Evolutionary conservation across 2,888 invertebrate genomes (phyloP).

Genomic region (Tupiocoris notatus): DNA sequence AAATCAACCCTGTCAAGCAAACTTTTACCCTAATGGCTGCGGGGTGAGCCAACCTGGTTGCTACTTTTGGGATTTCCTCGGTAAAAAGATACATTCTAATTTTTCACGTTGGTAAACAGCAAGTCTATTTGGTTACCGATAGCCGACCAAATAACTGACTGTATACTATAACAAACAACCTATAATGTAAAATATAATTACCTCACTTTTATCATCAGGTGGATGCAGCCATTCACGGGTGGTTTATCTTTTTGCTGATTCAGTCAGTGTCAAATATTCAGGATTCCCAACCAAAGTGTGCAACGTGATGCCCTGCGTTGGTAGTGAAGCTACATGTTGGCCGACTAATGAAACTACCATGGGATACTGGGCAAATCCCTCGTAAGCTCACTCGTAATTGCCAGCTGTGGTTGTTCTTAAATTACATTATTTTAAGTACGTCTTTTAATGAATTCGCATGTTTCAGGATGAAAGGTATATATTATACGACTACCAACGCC

Average conservation of each 20-base stretch:
- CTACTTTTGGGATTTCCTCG: background rate
- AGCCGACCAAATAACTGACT: too few relatives aligned
- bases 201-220: background rate
- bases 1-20: conserved; percentile 2
- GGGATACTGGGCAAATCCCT: conserved; percentile 5
- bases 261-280: background rate
- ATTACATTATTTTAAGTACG: too few relatives aligned
- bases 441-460: too few relatives aligned
- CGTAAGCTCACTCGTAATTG: too few relatives aligned
- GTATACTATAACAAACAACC: too few relatives aligned
- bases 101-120: too few relatives aligned
- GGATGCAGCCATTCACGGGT: conserved; percentile 24
- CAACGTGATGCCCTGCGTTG: background rate
- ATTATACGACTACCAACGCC: background rate
- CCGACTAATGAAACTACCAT: conserved; percentile 5
- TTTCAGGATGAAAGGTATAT: background rate
- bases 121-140: too few relatives aligned
- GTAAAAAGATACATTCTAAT: too few relatives aligned
- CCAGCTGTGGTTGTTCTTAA: too few relatives aligned
- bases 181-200: too few relatives aligned
- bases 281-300: conserved; percentile 2
- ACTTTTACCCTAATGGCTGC: conserved; percentile 17
- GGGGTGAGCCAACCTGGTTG: conserved; percentile 17
- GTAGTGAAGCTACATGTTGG: conserved; percentile 4
- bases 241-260: conserved; percentile 2